Evolutionary conservation across 2,113 vertebrate species (phyloP).

Genomic region (Macquaria ambigua): DNA sequence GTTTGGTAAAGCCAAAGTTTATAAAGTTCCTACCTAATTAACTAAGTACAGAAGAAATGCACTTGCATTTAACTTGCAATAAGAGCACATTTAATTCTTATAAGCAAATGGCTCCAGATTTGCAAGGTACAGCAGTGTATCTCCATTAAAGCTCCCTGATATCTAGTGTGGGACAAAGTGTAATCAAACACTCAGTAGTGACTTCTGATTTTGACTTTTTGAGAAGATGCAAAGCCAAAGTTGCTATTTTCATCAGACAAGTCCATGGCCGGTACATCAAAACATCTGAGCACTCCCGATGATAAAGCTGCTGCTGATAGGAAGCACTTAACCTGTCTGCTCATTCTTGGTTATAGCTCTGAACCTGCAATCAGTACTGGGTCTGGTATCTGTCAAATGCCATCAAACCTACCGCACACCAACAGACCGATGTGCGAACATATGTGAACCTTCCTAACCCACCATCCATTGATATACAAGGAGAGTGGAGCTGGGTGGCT

Average conservation of each 20-base stretch:
- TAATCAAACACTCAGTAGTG: neutral
- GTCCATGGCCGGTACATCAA: constrained; percentile 65
- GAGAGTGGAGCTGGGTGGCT: neutral
- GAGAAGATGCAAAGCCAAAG: constrained; percentile 8
- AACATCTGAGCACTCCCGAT: constrained; percentile 49
- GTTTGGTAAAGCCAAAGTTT: neutral
- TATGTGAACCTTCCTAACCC: constrained; percentile 14
- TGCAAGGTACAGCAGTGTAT: neutral
- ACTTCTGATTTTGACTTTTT: constrained; percentile 8
- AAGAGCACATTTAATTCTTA: neutral
- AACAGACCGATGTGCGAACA: neutral
- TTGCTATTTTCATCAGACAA: constrained; percentile 39
- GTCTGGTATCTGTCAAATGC: constrained; percentile 77
- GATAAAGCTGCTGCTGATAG: constrained; percentile 79
- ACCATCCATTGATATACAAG: constrained; percentile 18
- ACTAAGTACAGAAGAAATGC: neutral
- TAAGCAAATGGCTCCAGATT: neutral
- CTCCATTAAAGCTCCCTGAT: neutral
- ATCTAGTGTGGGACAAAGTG: neutral
- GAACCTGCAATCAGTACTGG: constrained; percentile 70
- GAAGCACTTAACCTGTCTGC: constrained; percentile 77
- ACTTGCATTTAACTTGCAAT: neutral
- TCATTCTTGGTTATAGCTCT: constrained; percentile 66
- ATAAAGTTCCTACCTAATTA: neutral
- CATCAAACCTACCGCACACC: constrained; percentile 52